Percentiles rank a stretch among this genome's conserved stretches.
Evolutionary conservation across 2,113 vertebrate genomes (phyloP).

Genomic region (Ammodytes marinus): DNA sequence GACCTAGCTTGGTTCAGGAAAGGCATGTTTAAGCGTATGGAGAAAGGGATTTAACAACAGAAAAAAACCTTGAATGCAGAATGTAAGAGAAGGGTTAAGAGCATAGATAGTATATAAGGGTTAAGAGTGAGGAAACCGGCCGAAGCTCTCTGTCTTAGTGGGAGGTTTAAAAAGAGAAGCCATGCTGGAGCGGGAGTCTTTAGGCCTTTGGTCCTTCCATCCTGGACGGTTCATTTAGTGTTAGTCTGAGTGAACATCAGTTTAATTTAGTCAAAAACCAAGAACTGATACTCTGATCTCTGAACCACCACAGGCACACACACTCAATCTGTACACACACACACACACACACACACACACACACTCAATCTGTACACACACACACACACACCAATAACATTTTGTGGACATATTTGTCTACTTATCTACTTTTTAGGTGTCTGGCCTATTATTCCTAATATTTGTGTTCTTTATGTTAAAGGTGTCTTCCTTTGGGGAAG

Average conservation of each 20-base stretch:
- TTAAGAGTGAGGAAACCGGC: slow-evolving; percentile 2
- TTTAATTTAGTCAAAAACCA: slow-evolving; percentile 35
- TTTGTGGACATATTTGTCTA: too few species aligned
- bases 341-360: too few species aligned
- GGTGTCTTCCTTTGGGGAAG: too few species aligned
- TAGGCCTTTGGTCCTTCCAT: slow-evolving; percentile 49
- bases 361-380: too few species aligned
- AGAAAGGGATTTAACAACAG: slow-evolving; percentile 35
- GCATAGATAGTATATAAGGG: not conserved
- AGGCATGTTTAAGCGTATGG: not conserved
- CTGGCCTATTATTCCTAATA: too few species aligned
- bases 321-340: too few species aligned
- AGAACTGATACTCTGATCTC: slow-evolving; percentile 38
- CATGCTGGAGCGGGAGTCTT: slow-evolving; percentile 12
- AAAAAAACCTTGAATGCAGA: slow-evolving; percentile 23
- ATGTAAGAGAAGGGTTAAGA: slow-evolving; percentile 3
- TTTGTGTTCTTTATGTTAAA: too few species aligned
- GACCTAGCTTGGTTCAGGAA: slow-evolving; percentile 16
- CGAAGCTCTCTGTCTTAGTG: slow-evolving; percentile 13
- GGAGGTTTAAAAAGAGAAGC: slow-evolving; percentile 20
- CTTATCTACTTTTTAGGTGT: too few species aligned
- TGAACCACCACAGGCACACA: slow-evolving; percentile 1
- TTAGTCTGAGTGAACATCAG: slow-evolving; percentile 62
- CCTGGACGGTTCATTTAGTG: slow-evolving; percentile 30
- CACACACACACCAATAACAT: too few species aligned